These are phyloP conservation scores for Typhlomys cinereus DNA, from an alignment of 2,113 vertebrate species.

Conservation along the genomic window DNA sequence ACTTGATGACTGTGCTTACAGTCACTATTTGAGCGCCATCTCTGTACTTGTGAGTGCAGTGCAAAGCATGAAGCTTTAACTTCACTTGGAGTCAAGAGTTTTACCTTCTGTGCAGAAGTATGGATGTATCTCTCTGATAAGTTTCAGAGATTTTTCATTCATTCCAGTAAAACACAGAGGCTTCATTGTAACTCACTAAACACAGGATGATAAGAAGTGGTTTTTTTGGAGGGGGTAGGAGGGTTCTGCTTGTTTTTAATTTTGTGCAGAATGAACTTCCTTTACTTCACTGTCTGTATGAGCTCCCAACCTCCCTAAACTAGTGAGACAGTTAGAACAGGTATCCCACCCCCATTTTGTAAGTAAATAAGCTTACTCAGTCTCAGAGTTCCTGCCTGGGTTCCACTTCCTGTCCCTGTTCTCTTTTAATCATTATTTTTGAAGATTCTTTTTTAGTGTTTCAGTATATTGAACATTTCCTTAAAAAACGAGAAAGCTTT, in stretches of 20 bases:
- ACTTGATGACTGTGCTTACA: not conserved
- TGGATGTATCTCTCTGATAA: not conserved
- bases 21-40: not conserved
- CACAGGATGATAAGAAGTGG: not conserved
- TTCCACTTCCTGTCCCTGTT: not conserved
- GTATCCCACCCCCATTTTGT: not conserved
- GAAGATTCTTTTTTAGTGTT: not conserved
- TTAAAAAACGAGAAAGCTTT: not conserved
- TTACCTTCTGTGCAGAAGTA: not conserved
- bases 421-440: conserved; percentile 41
- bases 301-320: not conserved
- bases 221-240: not conserved
- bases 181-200: conserved; percentile 29
- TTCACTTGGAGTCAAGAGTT: not conserved
- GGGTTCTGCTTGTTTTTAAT: not conserved
- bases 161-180: conserved; percentile 12
- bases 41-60: not conserved
- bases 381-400: not conserved
- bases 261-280: not conserved
- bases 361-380: not conserved
- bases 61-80: not conserved
- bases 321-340: not conserved
- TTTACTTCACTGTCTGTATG: not conserved
- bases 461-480: not conserved
- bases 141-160: conserved; percentile 25